phyloP scores from a whole-genome alignment of 2,113 vertebrate genomes.

The Lepus timidus region DNA sequence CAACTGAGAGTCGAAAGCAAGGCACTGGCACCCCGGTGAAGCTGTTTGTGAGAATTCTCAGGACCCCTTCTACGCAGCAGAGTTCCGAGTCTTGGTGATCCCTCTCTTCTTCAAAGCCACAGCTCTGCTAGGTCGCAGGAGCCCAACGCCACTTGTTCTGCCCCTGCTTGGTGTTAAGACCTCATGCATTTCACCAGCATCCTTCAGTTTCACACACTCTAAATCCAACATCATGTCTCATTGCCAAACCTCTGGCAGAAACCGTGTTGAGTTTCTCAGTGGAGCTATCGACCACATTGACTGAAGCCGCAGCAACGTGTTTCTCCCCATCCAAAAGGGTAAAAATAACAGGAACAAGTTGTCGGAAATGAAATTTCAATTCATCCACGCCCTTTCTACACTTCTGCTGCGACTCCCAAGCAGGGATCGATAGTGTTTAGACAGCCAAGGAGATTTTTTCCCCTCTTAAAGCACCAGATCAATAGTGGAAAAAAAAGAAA shows the following conservation, averaged over 20 bases:
- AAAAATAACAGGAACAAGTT: conserved; percentile 95
- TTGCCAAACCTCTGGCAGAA: conserved; percentile 78
- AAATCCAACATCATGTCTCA: conserved; percentile 81
- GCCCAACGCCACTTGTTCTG: background rate
- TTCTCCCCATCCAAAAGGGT: conserved; percentile 87
- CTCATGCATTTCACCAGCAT: background rate
- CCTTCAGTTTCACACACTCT: conserved; percentile 58
- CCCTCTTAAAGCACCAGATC: conserved; percentile 91
- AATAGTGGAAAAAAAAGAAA: conserved; percentile 89
- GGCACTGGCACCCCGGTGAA: background rate
- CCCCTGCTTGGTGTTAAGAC: background rate
- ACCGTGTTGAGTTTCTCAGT: conserved; percentile 70
- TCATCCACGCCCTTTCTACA: conserved; percentile 95
- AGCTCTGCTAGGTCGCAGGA: background rate
- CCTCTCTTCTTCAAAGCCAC: background rate
- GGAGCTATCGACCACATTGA: conserved; percentile 87
- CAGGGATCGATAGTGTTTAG: conserved; percentile 96
- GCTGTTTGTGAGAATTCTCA: background rate
- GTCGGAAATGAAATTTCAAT: conserved; percentile 96
- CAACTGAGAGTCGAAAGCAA: conserved; percentile 1
- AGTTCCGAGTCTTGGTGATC: background rate
- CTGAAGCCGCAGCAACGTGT: conserved; percentile 85
- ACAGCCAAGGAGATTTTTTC: conserved; percentile 94
- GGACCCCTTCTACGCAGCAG: background rate
- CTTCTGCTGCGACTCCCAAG: conserved; percentile 91